A percentile compares a stretch with the other conserved stretches of the same genome.
phyloP scores from a whole-genome alignment of 2,113 vertebrate species.

The Gambusia affinis region DNA sequence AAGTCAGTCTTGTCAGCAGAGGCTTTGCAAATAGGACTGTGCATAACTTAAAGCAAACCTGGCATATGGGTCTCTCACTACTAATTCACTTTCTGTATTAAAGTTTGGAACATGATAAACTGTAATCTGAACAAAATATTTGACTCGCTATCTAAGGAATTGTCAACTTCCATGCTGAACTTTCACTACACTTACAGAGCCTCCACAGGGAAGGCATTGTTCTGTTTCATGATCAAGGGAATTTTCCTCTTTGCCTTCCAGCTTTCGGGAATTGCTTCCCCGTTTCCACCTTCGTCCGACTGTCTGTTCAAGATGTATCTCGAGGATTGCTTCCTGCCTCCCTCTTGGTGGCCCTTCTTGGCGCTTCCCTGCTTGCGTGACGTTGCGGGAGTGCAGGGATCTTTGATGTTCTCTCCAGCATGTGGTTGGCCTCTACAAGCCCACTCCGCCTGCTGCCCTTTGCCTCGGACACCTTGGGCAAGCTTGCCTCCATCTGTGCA shows the following conservation, averaged over 20 bases:
- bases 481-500: slow-evolving; percentile 63
- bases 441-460: slow-evolving; percentile 63
- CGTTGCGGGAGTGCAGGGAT: slow-evolving; percentile 36
- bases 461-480: slow-evolving; percentile 45
- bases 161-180: neutral
- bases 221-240: slow-evolving; percentile 19
- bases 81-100: neutral
- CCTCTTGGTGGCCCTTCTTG: slow-evolving; percentile 55
- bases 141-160: neutral
- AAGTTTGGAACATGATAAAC: neutral
- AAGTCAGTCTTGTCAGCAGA: neutral
- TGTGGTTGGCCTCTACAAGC: slow-evolving; percentile 56
- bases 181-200: slow-evolving; percentile 32
- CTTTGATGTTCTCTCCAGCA: slow-evolving; percentile 72
- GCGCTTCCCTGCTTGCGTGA: slow-evolving; percentile 10
- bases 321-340: slow-evolving; percentile 67
- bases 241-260: slow-evolving; percentile 45
- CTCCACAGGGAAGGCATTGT: slow-evolving; percentile 8
- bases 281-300: neutral
- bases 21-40: neutral
- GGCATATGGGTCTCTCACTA: neutral
- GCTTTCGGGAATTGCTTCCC: slow-evolving; percentile 20
- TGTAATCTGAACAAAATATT: neutral
- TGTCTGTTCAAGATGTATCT: slow-evolving; percentile 53
- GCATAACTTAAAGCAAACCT: too few species aligned